Evolutionary conservation across 2,888 invertebrate genomes (phyloP).

Genomic region (Pachycephus smyrnensis): DNA sequence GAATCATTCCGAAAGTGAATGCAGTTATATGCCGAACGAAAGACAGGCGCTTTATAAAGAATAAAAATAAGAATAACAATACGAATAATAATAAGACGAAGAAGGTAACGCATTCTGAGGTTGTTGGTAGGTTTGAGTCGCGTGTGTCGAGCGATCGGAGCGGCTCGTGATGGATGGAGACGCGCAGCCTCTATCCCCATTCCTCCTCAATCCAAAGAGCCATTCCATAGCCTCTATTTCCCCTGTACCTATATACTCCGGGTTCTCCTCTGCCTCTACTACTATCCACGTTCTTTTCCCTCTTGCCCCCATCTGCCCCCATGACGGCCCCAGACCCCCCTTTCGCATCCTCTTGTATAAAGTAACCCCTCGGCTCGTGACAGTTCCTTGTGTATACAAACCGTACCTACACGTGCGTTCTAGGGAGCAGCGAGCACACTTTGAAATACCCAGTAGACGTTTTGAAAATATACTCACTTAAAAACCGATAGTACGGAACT

Average conservation of each 20-base stretch:
- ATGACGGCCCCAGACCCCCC: slow-evolving; percentile 18
- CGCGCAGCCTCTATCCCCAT: slow-evolving; percentile 56
- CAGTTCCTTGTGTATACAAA: slow-evolving; percentile 37
- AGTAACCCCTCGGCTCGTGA: slow-evolving; percentile 36
- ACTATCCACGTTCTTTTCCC: slow-evolving; percentile 19
- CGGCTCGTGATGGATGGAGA: slow-evolving; percentile 64
- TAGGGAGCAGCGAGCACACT: not conserved
- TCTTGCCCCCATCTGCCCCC: slow-evolving; percentile 19
- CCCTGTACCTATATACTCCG: slow-evolving; percentile 19
- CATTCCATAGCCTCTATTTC: slow-evolving; percentile 44
- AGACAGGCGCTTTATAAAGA: not conserved
- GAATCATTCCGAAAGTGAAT: not conserved
- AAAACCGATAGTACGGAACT: not conserved
- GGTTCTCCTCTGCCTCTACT: slow-evolving; percentile 25
- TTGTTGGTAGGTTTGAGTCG: slow-evolving; percentile 50
- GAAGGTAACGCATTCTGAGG: slow-evolving; percentile 61
- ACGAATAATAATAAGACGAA: slow-evolving; percentile 8
- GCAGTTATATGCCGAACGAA: not conserved
- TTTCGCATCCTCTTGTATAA: slow-evolving; percentile 27
- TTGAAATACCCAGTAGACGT: not conserved
- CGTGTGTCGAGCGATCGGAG: slow-evolving; percentile 59
- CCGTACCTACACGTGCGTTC: slow-evolving; percentile 13
- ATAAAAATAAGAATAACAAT: not conserved
- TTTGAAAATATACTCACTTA: not conserved
- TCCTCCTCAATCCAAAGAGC: slow-evolving; percentile 47